Evolutionary conservation across 2,888 invertebrate species (phyloP).

Genomic region (Lepetodrilus schrolli): DNA sequence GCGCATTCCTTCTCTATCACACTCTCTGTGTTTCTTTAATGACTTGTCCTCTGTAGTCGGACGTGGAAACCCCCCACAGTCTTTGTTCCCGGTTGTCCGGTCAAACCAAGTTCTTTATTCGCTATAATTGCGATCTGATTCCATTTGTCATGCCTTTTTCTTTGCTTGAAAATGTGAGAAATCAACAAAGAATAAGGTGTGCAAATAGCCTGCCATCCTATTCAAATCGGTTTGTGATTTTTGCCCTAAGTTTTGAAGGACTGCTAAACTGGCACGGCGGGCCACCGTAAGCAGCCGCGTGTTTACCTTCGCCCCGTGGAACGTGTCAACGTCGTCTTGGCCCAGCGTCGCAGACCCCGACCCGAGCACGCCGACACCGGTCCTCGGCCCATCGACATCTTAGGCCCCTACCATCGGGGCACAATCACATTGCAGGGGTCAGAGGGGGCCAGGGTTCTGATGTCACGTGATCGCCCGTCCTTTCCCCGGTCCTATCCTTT

Average conservation of each 20-base stretch:
- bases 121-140: slow-evolving; percentile 29
- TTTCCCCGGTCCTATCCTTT: slow-evolving; percentile 17
- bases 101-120: slow-evolving; percentile 23
- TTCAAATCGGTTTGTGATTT: slow-evolving; percentile 38
- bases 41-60: background rate
- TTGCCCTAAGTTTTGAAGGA: slow-evolving; percentile 28
- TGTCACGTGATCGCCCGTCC: background rate
- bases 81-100: background rate
- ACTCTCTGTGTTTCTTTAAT: background rate
- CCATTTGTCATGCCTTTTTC: slow-evolving; percentile 33
- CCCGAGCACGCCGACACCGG: slow-evolving; percentile 5
- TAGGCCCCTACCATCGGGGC: slow-evolving; percentile 1
- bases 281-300: slow-evolving; percentile 40
- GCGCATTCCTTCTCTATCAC: slow-evolving; percentile 8
- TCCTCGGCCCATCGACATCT: slow-evolving; percentile 24
- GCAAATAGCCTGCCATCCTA: slow-evolving; percentile 34
- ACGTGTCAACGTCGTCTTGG: slow-evolving; percentile 35
- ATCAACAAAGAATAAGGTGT: slow-evolving; percentile 35
- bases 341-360: background rate
- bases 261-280: slow-evolving; percentile 40
- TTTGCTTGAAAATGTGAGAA: slow-evolving; percentile 32
- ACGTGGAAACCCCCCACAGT: background rate
- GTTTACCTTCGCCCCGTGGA: slow-evolving; percentile 40
- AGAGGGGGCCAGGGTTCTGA: background rate
- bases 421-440: slow-evolving; percentile 19